These are phyloP conservation scores for western clawed frog (Xenopus tropicalis) DNA, from an alignment of 2,113 vertebrate species.

Conservation along the genomic window UCB_Xtro_10.0 CM004449.2:88706001-88706500, in stretches of 20 bases:
- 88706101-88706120: slow-evolving; percentile 30
- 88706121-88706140: slow-evolving; percentile 24
- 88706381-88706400: no score
- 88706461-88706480: no score
- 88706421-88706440: no score
- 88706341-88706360: no score
- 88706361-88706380: no score
- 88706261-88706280: neutral
- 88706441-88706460: no score
- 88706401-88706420: no score
- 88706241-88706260: neutral
- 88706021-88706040: slow-evolving; percentile 34
- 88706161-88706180: slow-evolving; percentile 28
- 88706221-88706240: slow-evolving; percentile 15
- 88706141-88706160: slow-evolving; percentile 33
- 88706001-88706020: no score
- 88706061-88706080: slow-evolving; percentile 46
- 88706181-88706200: neutral
- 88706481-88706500: no score
- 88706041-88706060: slow-evolving; percentile 41
- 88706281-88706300: no score
- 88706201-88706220: slow-evolving; percentile 20
- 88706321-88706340: no score
- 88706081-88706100: slow-evolving; percentile 8
- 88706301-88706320: no score